Conservation (phyloP, 1,140 invertebrate genomes). For the Spodoptera litura region DNA sequence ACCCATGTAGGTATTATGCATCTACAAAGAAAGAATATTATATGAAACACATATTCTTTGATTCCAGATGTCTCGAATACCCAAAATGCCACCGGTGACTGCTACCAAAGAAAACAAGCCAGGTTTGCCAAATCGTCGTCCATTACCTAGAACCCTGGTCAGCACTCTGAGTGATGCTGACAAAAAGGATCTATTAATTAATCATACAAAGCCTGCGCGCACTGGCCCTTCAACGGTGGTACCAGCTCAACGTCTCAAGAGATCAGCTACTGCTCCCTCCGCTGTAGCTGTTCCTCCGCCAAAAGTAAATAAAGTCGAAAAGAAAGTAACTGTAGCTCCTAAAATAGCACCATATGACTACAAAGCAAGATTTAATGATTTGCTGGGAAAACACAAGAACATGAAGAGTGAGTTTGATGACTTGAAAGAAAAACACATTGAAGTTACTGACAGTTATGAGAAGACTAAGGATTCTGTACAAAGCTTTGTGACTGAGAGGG, state of each 20-base stretch:
- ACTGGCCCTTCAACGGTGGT: conserved; percentile 56
- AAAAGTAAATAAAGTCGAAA: conserved; percentile 73
- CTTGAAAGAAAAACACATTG: conserved; percentile 85
- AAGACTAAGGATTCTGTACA: conserved; percentile 79
- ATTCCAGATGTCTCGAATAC: conserved; percentile 82
- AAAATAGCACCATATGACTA: conserved; percentile 87
- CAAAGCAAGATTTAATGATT: conserved; percentile 87
- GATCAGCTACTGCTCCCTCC: conserved; percentile 72
- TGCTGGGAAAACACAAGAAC: conserved; percentile 87
- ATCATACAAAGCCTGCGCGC: conserved; percentile 74
- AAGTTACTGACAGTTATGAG: conserved; percentile 84
- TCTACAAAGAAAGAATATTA: too few relatives aligned
- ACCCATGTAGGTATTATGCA: too few relatives aligned
- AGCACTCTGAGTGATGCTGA: conserved; percentile 76
- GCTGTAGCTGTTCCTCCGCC: conserved; percentile 55
- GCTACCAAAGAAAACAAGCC: conserved; percentile 76
- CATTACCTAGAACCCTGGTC: conserved; percentile 65
- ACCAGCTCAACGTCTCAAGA: conserved; percentile 72
- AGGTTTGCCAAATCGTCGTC: conserved; percentile 62
- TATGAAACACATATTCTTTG: neutral
- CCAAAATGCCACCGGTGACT: conserved; percentile 67
- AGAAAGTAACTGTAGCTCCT: conserved; percentile 69
- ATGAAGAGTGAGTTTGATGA: conserved; percentile 84
- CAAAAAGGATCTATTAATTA: conserved; percentile 73
- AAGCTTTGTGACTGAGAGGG: conserved; percentile 64